phyloP scores from a whole-genome alignment of 2,797 vertebrate genomes.

The Oreonectes daqikongensis region DNA sequence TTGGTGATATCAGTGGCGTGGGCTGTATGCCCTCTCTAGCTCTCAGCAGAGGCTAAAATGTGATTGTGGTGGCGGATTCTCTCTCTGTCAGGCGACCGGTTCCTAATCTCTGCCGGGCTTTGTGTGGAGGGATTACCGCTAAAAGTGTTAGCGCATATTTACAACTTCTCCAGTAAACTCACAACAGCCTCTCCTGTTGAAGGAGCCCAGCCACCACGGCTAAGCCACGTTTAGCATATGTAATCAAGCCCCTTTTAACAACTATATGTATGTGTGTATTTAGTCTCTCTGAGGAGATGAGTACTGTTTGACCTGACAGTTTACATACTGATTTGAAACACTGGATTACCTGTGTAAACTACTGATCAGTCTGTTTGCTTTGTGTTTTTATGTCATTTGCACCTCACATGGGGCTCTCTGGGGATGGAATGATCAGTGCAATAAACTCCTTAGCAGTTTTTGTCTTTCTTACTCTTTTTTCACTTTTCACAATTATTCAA shows the following conservation, averaged over 20 bases:
- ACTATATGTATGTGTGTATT: constrained; percentile 60
- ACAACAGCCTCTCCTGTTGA: constrained; percentile 77
- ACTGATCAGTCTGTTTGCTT: constrained; percentile 45
- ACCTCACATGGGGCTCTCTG: constrained; percentile 56
- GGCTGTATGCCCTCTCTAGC: constrained; percentile 66
- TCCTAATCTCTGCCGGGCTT: constrained; percentile 81
- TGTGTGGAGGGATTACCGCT: constrained; percentile 79
- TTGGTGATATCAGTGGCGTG: constrained; percentile 66
- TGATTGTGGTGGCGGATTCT: constrained; percentile 77
- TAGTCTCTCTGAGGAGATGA: constrained; percentile 59
- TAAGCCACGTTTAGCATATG: constrained; percentile 79
- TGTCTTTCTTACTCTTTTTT: background rate
- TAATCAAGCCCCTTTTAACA: constrained; percentile 76
- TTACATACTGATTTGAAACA: constrained; percentile 66
- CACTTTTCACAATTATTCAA: background rate
- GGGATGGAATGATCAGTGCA: constrained; percentile 58
- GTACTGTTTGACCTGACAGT: constrained; percentile 61
- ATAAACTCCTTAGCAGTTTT: background rate
- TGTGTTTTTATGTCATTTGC: constrained; percentile 70
- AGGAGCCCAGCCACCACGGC: constrained; percentile 70
- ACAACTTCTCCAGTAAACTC: constrained; percentile 80
- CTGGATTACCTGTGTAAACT: constrained; percentile 74
- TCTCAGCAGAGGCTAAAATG: constrained; percentile 78
- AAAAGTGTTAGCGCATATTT: constrained; percentile 83
- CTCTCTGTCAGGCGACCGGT: constrained; percentile 76